These are phyloP conservation scores for Phoeniculus purpureus DNA, from an alignment of 2,797 vertebrate genomes.

Conservation along the genomic window DNA sequence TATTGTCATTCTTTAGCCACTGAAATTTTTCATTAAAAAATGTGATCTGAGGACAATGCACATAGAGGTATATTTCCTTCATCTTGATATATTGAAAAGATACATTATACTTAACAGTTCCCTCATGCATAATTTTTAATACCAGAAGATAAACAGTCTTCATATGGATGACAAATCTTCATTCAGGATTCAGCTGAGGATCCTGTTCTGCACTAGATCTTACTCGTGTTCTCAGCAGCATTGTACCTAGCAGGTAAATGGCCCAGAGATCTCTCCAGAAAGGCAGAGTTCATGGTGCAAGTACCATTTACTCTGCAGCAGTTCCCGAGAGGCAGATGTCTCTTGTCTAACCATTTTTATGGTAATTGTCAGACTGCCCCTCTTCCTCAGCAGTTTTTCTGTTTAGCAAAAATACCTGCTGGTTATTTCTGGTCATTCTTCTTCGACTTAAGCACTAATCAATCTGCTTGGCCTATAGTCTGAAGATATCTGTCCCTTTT, in stretches of 20 bases:
- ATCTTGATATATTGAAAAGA: not conserved
- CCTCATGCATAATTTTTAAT: not conserved
- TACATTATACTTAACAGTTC: not conserved
- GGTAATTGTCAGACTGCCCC: constrained; percentile 37
- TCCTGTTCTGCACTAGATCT: not conserved
- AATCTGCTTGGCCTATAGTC: not conserved
- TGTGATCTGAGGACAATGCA: not conserved
- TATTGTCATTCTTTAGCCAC: not conserved
- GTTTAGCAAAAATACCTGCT: constrained; percentile 54
- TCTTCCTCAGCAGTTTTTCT: constrained; percentile 46
- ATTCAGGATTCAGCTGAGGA: constrained; percentile 4
- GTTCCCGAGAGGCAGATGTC: constrained; percentile 48
- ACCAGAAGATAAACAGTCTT: constrained; percentile 10
- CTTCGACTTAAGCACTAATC: constrained; percentile 14
- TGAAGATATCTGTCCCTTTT: not conserved
- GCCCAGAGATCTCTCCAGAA: constrained; percentile 26
- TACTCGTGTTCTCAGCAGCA: constrained; percentile 11
- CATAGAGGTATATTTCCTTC: not conserved
- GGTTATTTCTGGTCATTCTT: constrained; percentile 43
- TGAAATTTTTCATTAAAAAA: not conserved
- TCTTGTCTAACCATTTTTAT: constrained; percentile 37
- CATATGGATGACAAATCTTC: not conserved
- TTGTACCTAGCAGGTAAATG: not conserved
- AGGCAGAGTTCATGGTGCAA: not conserved
- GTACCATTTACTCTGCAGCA: not conserved